A percentile compares a stretch with the other conserved stretches of the same genome.
Conservation (phyloP, 2,888 invertebrate genomes). For the Slavum lentiscoides region DNA sequence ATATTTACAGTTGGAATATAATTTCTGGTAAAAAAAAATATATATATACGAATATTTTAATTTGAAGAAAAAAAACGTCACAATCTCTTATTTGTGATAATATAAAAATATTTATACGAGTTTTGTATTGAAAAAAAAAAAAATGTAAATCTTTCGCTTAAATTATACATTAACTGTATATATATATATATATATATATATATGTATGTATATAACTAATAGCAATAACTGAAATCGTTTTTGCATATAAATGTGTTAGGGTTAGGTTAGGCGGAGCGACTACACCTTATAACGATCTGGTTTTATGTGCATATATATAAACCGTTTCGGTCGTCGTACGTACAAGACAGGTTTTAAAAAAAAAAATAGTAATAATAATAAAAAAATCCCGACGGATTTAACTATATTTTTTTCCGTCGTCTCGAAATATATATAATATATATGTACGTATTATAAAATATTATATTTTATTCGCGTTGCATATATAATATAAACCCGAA, state of each 20-base stretch:
- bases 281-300: slow-evolving; percentile 10
- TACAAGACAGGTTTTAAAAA: slow-evolving; percentile 31
- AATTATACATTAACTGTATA: not conserved
- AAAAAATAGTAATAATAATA: too few species aligned
- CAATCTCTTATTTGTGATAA: not conserved
- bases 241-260: slow-evolving; percentile 5
- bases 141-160: not conserved
- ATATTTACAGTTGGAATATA: not conserved
- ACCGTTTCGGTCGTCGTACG: slow-evolving; percentile 13
- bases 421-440: not conserved
- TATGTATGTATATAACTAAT: too few species aligned
- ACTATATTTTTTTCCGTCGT: slow-evolving; percentile 11
- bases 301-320: too few species aligned
- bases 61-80: too few species aligned
- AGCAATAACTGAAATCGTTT: slow-evolving; percentile 8
- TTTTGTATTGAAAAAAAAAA: not conserved
- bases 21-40: not conserved
- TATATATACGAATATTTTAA: not conserved
- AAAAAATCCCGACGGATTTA: slow-evolving; percentile 18
- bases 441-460: slow-evolving; percentile 3
- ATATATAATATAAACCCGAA: not conserved
- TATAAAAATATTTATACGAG: not conserved
- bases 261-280: not conserved
- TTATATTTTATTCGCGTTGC: slow-evolving; percentile 9
- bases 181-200: too few species aligned